Base-by-base conservation (phyloP, 1,140 invertebrate species). In the Hypsibius dujardini region DNA sequence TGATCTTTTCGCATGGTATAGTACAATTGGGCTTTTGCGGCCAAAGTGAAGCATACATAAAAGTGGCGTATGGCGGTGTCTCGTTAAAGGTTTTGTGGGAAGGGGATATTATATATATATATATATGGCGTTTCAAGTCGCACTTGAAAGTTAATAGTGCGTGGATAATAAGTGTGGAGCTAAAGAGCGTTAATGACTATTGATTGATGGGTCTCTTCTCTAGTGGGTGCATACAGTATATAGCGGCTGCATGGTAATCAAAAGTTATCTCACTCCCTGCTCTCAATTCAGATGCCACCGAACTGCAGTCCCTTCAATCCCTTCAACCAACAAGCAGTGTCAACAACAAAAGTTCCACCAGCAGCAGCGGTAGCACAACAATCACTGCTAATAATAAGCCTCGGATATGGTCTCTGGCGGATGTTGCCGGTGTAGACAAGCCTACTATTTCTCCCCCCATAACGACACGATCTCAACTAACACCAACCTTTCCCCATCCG, bases 341-440 rank as follows among this genome's bases (percentile, higher is more conserved):
- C 7, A 42, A 7, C 62, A 42, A 42, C 62, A 42, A 14, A 67
- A 42, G 45, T 42, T 12, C 42, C 7, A 42, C 7, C 7, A 67
- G 3, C 62, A 42, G 62, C 42, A 67, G 3, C 62, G 45, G 45
- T 3, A 67, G 12, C 7, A 3, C 42, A 3, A 42, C 7, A 7
- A 3, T 3, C 42, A 42, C 7, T 42, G 42, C 42, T 42, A 67
- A 42, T 42, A 7, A 7, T 7, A 94, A 95, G 78, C 92, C 93
- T 42, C 93, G 95, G 81, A 97, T 97, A 76, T 97, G 92, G 93
- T 95, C 92, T 2, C 79, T 96, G 74, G 92, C 92, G 46, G 92
- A 95, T 79, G 95, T 92, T 47, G 92, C 92, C 28, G 50, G 50
- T n/a, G 3, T 42, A 3, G 62, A 42, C 42, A 67, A 67, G 7